Evolutionary conservation across 2,888 invertebrate genomes (phyloP).

Genomic region (Brenthis hecate): DNA sequence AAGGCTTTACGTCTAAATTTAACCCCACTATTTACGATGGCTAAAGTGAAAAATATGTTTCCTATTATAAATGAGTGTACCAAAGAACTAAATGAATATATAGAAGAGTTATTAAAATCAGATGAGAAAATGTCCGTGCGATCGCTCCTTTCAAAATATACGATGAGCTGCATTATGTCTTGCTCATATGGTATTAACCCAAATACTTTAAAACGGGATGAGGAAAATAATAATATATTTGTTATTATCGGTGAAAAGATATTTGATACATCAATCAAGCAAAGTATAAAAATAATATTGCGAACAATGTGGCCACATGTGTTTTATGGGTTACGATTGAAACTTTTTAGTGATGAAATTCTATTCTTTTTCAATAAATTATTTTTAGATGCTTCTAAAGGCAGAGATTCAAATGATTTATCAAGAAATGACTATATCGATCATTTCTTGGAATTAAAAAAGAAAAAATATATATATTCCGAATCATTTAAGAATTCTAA

Average conservation of each 20-base stretch:
- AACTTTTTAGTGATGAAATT: slow-evolving; percentile 45
- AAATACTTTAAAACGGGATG: slow-evolving; percentile 3
- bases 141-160: slow-evolving; percentile 1
- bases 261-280: not conserved
- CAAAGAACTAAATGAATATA: not conserved
- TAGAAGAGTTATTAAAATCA: not conserved
- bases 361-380: slow-evolving; percentile 51
- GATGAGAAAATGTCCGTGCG: not conserved
- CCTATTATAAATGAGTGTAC: slow-evolving; percentile 1
- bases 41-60: slow-evolving; percentile 11
- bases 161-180: slow-evolving; percentile 7
- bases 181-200: slow-evolving; percentile 6
- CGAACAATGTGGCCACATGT: slow-evolving; percentile 58
- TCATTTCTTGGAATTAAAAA: slow-evolving; percentile 50
- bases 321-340: slow-evolving; percentile 55
- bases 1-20: slow-evolving; percentile 55
- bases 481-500: slow-evolving; percentile 51
- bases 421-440: slow-evolving; percentile 58
- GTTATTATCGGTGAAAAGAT: slow-evolving; percentile 14
- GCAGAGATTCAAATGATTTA: slow-evolving; percentile 49
- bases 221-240: not conserved
- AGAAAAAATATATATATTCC: slow-evolving; percentile 49
- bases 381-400: slow-evolving; percentile 49
- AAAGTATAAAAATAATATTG: not conserved
- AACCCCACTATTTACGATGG: slow-evolving; percentile 45